phyloP scores from a whole-genome alignment of 2,113 vertebrate species.

The Megaleporinus macrocephalus region DNA sequence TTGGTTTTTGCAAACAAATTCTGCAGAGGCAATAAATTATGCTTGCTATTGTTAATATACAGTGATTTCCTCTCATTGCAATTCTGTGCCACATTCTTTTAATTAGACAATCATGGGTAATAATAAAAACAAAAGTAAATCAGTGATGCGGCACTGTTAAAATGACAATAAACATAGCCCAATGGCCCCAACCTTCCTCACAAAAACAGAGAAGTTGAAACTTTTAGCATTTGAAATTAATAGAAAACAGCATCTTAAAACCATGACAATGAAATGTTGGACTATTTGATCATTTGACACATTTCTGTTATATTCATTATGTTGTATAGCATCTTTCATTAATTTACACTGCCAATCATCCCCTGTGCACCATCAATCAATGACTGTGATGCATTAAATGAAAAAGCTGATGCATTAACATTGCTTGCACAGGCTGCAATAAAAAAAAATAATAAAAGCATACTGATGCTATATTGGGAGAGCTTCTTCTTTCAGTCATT shows the following conservation, averaged over 20 bases:
- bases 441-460: slow-evolving; percentile 42
- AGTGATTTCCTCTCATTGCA: slow-evolving; percentile 55
- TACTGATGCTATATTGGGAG: slow-evolving; percentile 50
- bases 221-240: background rate
- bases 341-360: slow-evolving; percentile 7
- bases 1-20: slow-evolving; percentile 8
- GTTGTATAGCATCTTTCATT: background rate
- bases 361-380: background rate
- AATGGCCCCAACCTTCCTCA: slow-evolving; percentile 65
- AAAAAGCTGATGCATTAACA: slow-evolving; percentile 31
- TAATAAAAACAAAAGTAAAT: slow-evolving; percentile 71
- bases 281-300: background rate
- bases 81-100: slow-evolving; percentile 75
- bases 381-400: slow-evolving; percentile 16
- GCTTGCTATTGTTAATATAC: slow-evolving; percentile 65
- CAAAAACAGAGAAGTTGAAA: slow-evolving; percentile 22
- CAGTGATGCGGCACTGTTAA: slow-evolving; percentile 75
- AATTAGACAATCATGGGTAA: slow-evolving; percentile 79
- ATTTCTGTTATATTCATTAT: background rate
- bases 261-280: background rate
- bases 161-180: slow-evolving; percentile 77
- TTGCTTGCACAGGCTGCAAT: slow-evolving; percentile 38
- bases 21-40: slow-evolving; percentile 61
- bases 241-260: no score
- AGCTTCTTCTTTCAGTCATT: slow-evolving; percentile 47